Evolutionary conservation across 2,113 vertebrate species (phyloP), one percentile per base, ranked within the genome.

Genomic region (Peromyscus californicus): DNA sequence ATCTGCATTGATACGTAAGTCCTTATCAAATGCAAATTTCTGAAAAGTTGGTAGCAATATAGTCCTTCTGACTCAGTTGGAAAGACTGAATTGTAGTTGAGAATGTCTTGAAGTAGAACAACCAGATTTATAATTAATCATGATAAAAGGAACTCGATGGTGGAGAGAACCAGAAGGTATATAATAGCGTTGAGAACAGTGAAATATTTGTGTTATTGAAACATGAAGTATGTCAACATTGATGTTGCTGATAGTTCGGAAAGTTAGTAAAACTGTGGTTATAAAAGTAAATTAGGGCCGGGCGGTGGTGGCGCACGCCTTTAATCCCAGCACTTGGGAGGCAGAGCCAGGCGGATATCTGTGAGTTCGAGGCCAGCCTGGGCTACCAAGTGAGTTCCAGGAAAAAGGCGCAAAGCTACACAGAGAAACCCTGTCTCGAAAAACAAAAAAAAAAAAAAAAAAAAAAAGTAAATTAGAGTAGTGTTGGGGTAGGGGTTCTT

Each of bases 11-110:
- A 54, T 93, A 9, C 6, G 4, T 61, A 83, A 93, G 29, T 86
- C 24, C 31, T 61, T 51, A 70, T 75, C 54, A 91, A 3, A 17
- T 90, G 54, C 84, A 94, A 59, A 90, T 79, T 94, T 93, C 36
- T 97, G 48, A 65, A 92, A 36, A 78, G 89, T 97, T 67, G 95
- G 12, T 95, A 76, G n/a, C 86, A 91, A 7, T 95, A 36, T 51
- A 86, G 39, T 91, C 54, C 70, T 88, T 94, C 65, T 79, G 63
- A 65, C 1, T 51, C 17, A 95, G 13, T 86, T 96, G 61, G n/a
- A 90, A 69, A 91, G 51, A 85, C 67, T 89, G 78, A 92, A 85
- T 51, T 94, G 65, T 90, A 51, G 26, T 33, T 91, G 42, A 84
- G 91, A 84, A 61, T 95, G 65, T n/a, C 54, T 89, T 96, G 54